Percentiles rank a stretch among this genome's conserved stretches.
Conservation (phyloP, 2,888 invertebrate genomes). For the Alitta virens region DNA sequence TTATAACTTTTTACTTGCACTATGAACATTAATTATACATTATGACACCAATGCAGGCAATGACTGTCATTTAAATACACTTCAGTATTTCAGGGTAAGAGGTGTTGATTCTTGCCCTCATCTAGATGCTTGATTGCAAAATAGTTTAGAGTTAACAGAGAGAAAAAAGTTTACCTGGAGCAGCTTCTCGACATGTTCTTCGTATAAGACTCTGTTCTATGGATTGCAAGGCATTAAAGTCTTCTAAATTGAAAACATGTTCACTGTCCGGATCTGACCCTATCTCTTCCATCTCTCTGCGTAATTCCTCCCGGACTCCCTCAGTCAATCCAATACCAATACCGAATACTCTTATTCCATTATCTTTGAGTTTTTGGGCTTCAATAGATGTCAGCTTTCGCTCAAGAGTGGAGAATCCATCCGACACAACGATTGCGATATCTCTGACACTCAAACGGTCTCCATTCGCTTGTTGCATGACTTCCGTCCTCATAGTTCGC, state of each 20-base stretch:
- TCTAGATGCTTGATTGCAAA: no score
- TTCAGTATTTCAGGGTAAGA: no score
- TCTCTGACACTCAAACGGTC: slow-evolving; percentile 26
- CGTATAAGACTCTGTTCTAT: slow-evolving; percentile 27
- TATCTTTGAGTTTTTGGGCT: slow-evolving; percentile 34
- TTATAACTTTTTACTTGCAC: no score
- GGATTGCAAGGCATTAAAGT: slow-evolving; percentile 39
- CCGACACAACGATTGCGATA: slow-evolving; percentile 29
- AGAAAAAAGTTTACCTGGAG: slow-evolving; percentile 21
- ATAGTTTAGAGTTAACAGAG: no score
- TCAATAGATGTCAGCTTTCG: slow-evolving; percentile 18
- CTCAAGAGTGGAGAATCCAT: slow-evolving; percentile 20
- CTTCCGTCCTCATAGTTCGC: slow-evolving; percentile 31
- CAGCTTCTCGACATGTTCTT: slow-evolving; percentile 27
- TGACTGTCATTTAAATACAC: no score
- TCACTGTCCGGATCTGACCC: slow-evolving; percentile 38
- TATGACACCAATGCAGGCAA: no score
- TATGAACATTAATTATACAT: no score
- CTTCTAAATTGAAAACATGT: slow-evolving; percentile 42
- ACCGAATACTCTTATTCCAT: slow-evolving; percentile 37
- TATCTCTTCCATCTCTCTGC: slow-evolving; percentile 14
- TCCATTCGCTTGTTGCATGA: slow-evolving; percentile 19
- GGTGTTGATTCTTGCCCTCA: no score
- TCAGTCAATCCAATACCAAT: slow-evolving; percentile 37
- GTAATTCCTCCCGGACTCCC: slow-evolving; percentile 30